These are phyloP conservation scores for Drosophila nebulosa DNA, from an alignment of 1,140 invertebrate species.

Conservation along the genomic window DNA sequence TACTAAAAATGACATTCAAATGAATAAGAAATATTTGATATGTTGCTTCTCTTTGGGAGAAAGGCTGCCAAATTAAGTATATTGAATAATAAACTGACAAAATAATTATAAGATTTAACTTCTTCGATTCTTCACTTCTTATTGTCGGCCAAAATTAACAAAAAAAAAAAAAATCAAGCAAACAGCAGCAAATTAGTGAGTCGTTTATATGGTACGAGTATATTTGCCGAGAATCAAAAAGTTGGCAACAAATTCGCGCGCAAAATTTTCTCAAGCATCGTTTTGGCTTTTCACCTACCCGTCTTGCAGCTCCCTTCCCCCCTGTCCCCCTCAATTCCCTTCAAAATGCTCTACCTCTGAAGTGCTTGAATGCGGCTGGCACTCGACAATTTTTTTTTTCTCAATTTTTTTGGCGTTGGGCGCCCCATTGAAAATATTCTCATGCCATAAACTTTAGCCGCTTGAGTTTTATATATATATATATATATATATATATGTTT, in stretches of 20 bases:
- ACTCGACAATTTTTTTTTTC: slow-evolving; percentile 41
- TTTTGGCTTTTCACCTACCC: slow-evolving; percentile 11
- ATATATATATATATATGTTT: neutral
- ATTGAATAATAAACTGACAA: no score
- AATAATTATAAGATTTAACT: no score
- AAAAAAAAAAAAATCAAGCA: neutral
- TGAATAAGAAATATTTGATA: no score
- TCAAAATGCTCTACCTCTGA: neutral
- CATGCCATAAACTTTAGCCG: slow-evolving; percentile 27
- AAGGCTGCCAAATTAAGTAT: no score
- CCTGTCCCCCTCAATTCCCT: neutral
- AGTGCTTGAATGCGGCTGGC: slow-evolving; percentile 44
- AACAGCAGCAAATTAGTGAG: neutral
- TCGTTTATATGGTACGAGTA: neutral
- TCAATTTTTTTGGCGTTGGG: neutral
- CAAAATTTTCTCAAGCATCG: slow-evolving; percentile 24
- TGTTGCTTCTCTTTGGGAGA: no score
- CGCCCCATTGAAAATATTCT: slow-evolving; percentile 38
- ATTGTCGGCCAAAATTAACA: no score
- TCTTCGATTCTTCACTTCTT: no score
- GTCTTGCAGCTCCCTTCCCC: no score
- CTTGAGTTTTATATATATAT: neutral
- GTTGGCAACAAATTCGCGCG: slow-evolving; percentile 52
- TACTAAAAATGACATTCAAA: no score
- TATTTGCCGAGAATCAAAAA: slow-evolving; percentile 16